Evolutionary conservation across 2,888 invertebrate genomes (phyloP).

Genomic region (Tethea ocularis): DNA sequence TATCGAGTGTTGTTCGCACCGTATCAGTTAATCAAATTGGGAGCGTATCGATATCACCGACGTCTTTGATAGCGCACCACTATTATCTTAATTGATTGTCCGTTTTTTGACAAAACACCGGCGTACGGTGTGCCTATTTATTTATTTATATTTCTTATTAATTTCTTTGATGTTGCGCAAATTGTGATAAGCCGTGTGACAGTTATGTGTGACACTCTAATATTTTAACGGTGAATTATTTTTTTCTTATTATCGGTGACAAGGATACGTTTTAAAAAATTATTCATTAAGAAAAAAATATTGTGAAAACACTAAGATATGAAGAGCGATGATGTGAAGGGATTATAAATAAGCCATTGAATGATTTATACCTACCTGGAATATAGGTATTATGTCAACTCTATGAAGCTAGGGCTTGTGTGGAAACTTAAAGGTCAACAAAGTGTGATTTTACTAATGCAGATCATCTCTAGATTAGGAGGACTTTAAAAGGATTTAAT

Average conservation of each 20-base stretch:
- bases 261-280: not conserved
- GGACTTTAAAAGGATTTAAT: no score
- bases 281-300: not conserved
- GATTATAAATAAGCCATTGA: not conserved
- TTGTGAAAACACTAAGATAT: not conserved
- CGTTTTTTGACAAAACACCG: constrained; percentile 71
- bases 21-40: constrained; percentile 81
- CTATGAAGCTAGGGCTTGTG: not conserved
- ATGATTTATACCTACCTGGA: not conserved
- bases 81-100: constrained; percentile 82
- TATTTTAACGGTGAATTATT: constrained; percentile 25
- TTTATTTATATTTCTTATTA: constrained; percentile 11
- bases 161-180: constrained; percentile 26
- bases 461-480: not conserved
- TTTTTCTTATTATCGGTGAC: constrained; percentile 49
- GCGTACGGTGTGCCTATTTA: constrained; percentile 17
- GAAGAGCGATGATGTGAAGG: not conserved
- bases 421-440: not conserved
- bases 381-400: not conserved
- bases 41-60: constrained; percentile 76
- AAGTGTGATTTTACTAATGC: not conserved
- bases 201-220: constrained; percentile 13
- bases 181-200: constrained; percentile 7
- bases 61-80: constrained; percentile 71
- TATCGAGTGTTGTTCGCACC: constrained; percentile 74